Evolutionary conservation across 2,888 invertebrate species (phyloP), one percentile per base, ranked within the genome.

Genomic region (Diloba caeruleocephala): DNA sequence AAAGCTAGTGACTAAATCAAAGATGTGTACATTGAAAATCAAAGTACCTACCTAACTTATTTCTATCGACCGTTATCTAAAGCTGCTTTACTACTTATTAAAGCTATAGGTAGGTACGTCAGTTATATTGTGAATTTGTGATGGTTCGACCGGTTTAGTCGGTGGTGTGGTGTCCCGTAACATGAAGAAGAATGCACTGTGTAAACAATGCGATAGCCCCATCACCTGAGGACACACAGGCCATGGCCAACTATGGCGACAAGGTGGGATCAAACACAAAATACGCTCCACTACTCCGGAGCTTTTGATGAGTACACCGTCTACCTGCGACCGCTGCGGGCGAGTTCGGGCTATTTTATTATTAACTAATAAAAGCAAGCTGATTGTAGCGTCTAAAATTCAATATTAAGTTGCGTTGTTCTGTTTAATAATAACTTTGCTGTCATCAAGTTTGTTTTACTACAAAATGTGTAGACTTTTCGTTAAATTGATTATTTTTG

Each of bases 171-270:
- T 39, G 29, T 43, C 33, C 14, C 39, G 45, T 34, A 46, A 51
- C 54, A 39, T 26, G 31, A 38, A 43, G 31, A 38, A 43, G 71
- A 61, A 66, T 54, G 67, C 45, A 41, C 17, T 26, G 53, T 50
- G 67, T 68, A 68, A 68, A 71, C 67, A 68, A 68, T 34, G 51
- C 31, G 28, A 33, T 48, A 13, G 39, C 29, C 13, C 21, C 32
- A 17, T 8, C 29, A 38, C 32, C 17, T 17, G 25, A 21, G 3
- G 17, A 33, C 15, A 13, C 38, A 19, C 34, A 5, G 5, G n/a
- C 31, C 29, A n/a, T 7, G 36, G 14, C 10, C 28, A 25, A 31
- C 13, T 1, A 10, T 28, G 29, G 2, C 26, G 26, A 9, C 17
- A 29, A 31, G 15, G 17, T 42, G 21, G 37, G 41, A 31, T 42